Conservation (phyloP, 2,888 invertebrate genomes). For the Euclidia mi region DNA sequence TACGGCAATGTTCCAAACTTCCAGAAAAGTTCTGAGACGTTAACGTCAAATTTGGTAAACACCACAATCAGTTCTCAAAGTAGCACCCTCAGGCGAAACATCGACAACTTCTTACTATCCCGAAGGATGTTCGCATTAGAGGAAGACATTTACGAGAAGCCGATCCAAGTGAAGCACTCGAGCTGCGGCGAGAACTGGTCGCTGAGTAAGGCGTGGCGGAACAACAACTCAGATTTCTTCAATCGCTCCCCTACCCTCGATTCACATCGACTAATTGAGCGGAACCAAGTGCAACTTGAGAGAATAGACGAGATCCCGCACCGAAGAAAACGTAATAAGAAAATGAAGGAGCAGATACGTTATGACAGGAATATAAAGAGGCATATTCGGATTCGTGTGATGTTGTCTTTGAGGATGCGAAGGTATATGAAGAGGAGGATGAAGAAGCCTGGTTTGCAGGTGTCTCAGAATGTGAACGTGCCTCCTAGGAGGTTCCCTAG, state of each 20-base stretch:
- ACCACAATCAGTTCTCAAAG: slow-evolving; percentile 81
- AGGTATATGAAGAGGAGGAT: slow-evolving; percentile 83
- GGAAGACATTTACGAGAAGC: slow-evolving; percentile 84
- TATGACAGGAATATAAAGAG: slow-evolving; percentile 91
- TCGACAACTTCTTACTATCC: slow-evolving; percentile 81
- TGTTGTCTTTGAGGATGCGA: slow-evolving; percentile 92
- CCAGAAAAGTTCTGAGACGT: slow-evolving; percentile 72
- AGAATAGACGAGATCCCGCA: slow-evolving; percentile 82
- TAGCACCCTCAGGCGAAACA: slow-evolving; percentile 80
- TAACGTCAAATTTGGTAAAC: slow-evolving; percentile 80
- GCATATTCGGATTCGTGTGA: slow-evolving; percentile 91
- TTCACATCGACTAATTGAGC: slow-evolving; percentile 65
- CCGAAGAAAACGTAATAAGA: slow-evolving; percentile 71
- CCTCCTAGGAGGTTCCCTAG: slow-evolving; percentile 80
- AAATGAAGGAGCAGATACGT: slow-evolving; percentile 84
- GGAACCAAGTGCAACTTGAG: slow-evolving; percentile 70
- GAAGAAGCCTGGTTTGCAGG: slow-evolving; percentile 64
- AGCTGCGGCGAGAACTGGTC: slow-evolving; percentile 88
- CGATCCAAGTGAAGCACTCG: slow-evolving; percentile 78
- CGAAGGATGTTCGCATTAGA: slow-evolving; percentile 81
- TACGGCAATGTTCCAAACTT: slow-evolving; percentile 62
- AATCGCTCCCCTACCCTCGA: slow-evolving; percentile 72
- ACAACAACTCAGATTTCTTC: slow-evolving; percentile 78
- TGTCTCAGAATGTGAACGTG: slow-evolving; percentile 68
- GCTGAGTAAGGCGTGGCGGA: slow-evolving; percentile 85